Percentiles rank a stretch among this genome's conserved stretches.
These are phyloP conservation scores for Sturnira hondurensis DNA, from an alignment of 2,113 vertebrate species.

Conservation along the genomic window DNA sequence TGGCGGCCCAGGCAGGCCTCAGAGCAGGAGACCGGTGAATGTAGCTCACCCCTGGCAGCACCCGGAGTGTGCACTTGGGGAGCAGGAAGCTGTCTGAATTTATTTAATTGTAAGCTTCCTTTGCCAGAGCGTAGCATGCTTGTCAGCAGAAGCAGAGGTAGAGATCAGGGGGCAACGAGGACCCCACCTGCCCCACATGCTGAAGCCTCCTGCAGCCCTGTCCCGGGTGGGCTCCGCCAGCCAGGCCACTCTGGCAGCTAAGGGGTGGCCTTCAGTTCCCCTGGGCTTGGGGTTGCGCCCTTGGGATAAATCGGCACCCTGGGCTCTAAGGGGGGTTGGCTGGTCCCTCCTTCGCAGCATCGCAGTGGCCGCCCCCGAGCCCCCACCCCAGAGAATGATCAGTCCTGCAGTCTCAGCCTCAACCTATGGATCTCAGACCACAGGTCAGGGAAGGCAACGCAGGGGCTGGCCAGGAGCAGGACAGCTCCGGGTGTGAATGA, in stretches of 20 bases:
- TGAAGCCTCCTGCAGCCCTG: background rate
- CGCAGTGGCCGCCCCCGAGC: background rate
- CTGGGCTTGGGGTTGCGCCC: rapidly evolving
- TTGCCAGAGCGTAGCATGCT: rapidly evolving
- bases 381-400: rapidly evolving
- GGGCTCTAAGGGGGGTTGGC: background rate
- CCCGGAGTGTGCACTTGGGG: background rate
- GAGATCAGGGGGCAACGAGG: rapidly evolving
- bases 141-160: background rate
- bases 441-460: background rate
- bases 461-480: background rate
- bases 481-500: background rate
- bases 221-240: background rate
- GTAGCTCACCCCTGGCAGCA: background rate
- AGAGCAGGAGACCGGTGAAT: background rate
- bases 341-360: background rate
- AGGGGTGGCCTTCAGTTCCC: background rate
- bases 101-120: background rate
- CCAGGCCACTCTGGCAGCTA: background rate
- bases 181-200: background rate
- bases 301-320: background rate
- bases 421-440: background rate
- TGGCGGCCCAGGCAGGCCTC: background rate
- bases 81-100: background rate
- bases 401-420: too few species aligned